Evolutionary conservation across 2,888 invertebrate genomes (phyloP), one percentile per base, ranked within the genome.

Genomic region (Zhuqinia jingwanae): DNA sequence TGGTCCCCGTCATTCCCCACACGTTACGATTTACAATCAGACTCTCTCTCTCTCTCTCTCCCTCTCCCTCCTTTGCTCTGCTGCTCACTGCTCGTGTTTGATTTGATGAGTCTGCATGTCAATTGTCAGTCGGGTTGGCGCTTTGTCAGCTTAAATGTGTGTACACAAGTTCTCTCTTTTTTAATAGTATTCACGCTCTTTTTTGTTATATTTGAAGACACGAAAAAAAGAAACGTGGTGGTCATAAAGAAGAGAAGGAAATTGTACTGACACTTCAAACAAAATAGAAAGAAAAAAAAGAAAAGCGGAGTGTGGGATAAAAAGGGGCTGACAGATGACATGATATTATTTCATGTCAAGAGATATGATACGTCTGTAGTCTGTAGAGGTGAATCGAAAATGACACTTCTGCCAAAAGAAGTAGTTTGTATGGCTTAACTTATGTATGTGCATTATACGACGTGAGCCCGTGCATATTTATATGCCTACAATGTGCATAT

Each of bases 331-430:
- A 88, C 88, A 86, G 88, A 88, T 85, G 85, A 88, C 88, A 88
- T 75, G 88, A 81, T 82, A 88, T 85, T 88, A 88, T 82, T 88
- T 75, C 88, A 83, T 85, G 88, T 85, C 88, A 88, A 45, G 85
- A 65, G 85, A 86, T 86, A 86, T 86, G 85, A 86, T 86, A 86
- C 56, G 65, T 81, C 80, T 80, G 80, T 76, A 80, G 65, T 81
- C 80, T 80, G 80, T 76, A 80, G 80, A 86, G 80, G 80, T 86
- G 85, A 86, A 80, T 86, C 76, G 68, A 86, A 86, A 80, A 86
- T 86, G 85, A 86, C 85, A 86, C 76, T 76, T 86, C 22, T 86
- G 85, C 85, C 85, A 85, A 76, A 76, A 75, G 85, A 78, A 60
- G 73, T 85, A 63, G 68, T 17, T 36, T 36, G 60, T 20, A 77